Conservation (phyloP, 1,140 invertebrate genomes). For the Paraescarpia echinospica region DNA sequence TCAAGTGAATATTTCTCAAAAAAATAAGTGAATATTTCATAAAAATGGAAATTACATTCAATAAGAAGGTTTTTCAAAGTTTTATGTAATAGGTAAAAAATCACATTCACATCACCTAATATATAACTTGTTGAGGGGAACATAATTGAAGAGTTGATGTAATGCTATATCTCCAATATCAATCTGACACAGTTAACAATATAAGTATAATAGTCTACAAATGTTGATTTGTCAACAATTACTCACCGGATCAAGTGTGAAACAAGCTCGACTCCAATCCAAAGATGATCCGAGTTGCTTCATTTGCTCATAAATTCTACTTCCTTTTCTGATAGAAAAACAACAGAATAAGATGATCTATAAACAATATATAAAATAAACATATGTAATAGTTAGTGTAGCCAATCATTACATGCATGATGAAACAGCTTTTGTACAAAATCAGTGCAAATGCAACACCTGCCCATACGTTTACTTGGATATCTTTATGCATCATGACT, state of each 20-base stretch:
- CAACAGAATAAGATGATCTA: neutral
- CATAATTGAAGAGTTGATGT: too few species aligned
- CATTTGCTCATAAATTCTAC: constrained; percentile 89
- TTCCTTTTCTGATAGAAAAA: constrained; percentile 62
- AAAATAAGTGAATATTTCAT: too few species aligned
- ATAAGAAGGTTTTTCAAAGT: too few species aligned
- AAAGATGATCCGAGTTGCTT: constrained; percentile 86
- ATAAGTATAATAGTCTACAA: neutral
- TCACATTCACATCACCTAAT: too few species aligned
- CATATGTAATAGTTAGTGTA: neutral
- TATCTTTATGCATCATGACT: too few species aligned
- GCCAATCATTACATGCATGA: neutral
- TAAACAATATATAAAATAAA: neutral
- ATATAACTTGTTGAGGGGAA: too few species aligned
- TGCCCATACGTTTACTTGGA: too few species aligned
- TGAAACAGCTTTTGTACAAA: neutral
- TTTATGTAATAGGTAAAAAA: too few species aligned
- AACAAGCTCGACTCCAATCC: constrained; percentile 90
- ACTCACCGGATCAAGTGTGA: constrained; percentile 87
- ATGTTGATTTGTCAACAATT: neutral
- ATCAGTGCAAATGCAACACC: neutral
- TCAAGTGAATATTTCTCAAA: too few species aligned
- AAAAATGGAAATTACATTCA: too few species aligned
- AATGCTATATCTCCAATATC: too few species aligned
- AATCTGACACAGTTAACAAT: neutral